Evolutionary conservation across 2,888 invertebrate species (phyloP).

Genomic region (Coelopa pilipes): DNA sequence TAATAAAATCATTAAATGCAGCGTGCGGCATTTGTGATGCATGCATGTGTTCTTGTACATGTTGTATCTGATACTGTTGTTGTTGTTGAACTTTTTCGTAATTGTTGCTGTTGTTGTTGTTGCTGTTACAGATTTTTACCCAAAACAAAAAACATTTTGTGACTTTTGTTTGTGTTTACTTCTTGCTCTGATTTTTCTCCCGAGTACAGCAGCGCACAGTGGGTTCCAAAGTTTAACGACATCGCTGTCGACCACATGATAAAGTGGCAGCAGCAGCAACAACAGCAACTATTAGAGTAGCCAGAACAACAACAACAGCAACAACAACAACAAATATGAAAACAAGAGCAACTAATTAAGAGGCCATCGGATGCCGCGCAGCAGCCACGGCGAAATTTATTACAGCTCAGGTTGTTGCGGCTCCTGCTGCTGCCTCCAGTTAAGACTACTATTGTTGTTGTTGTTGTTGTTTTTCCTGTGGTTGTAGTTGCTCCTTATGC

Average conservation of each 20-base stretch:
- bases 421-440: not conserved
- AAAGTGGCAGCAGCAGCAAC: constrained; percentile 11
- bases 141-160: not conserved
- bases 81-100: too few relatives aligned
- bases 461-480: too few relatives aligned
- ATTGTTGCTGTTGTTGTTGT: too few relatives aligned
- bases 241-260: constrained; percentile 1
- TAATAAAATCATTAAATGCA: too few relatives aligned
- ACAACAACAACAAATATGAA: not conserved
- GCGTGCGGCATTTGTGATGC: too few relatives aligned
- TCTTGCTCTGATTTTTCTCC: not conserved
- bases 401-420: constrained; percentile 14
- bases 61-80: too few relatives aligned
- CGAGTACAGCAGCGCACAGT: not conserved
- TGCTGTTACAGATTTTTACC: too few relatives aligned
- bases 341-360: constrained; percentile 23
- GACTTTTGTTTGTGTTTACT: not conserved
- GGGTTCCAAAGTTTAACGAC: not conserved
- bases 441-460: too few relatives aligned
- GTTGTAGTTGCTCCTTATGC: too few relatives aligned
- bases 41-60: too few relatives aligned
- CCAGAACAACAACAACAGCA: not conserved
- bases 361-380: not conserved
- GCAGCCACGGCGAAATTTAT: constrained; percentile 12
- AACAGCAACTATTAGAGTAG: not conserved